Evolutionary conservation across 2,113 vertebrate genomes (phyloP), one percentile per base, ranked within the genome.

Genomic region (Eudyptes chrysolophus): DNA sequence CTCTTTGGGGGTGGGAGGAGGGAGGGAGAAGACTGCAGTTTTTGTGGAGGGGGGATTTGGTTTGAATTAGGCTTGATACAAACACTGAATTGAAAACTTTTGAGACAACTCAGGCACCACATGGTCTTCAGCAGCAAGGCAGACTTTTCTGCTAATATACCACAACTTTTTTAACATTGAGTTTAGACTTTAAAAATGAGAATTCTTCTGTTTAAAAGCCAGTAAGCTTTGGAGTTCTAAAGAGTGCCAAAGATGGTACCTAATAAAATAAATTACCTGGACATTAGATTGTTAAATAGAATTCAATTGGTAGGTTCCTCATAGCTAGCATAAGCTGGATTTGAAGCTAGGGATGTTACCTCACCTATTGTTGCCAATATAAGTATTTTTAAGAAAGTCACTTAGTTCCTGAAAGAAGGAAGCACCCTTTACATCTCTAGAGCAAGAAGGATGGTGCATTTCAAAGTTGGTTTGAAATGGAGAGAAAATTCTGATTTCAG

Each of bases 51-150:
- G 22, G 11, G 24, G 7, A 60, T 94, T 96, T 92, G 79, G 65
- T 96, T 95, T 97, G 87, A 93, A 94, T 95, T 94, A 95, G 46
- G 66, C 71, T 8, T 66, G 81, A 64, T 74, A 52, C 52, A 80
- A 88, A 89, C 71, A 84, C 46, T 65, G 78, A 95, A 80, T 14
- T 91, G 58, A 88, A 93, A 83, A 74, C 61, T 91, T 79, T 40
- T 70, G 66, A 66, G 66, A 58, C 49, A 70, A 29, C 14, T 90
- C 51, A 18, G 62, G 54, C 93, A 89, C 84, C 86, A 91, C 60
- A 96, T 95, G 89, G 83, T 92, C 38, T 87, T 86, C 48, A 87
- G 84, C 86, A 92, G 61, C 69, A 72, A 78, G 65, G 36, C 82
- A 94, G 38, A 32, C 49, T 89, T 89, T 85, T 89, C 49, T 96